Evolutionary conservation across 2,888 invertebrate species (phyloP), one percentile per base, ranked within the genome.

Genomic region (Cephus nigrinus): DNA sequence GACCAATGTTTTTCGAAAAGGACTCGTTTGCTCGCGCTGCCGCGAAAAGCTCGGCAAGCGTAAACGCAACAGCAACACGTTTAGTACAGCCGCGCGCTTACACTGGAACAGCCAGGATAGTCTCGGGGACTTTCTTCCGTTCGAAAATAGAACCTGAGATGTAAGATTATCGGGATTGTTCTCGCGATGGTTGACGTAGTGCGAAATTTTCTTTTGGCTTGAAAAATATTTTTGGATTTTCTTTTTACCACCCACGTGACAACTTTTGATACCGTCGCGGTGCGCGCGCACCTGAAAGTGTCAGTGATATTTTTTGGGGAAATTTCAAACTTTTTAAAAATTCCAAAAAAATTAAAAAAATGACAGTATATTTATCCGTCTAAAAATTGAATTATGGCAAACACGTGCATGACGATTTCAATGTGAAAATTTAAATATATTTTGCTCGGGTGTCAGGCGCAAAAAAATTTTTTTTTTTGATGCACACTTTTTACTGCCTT

Each of bases 1-100:
- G 79, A 80, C 85, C 78, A 80, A 86, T 84, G 86, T 86, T 88
- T 87, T 83, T 82, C 69, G 83, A 87, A 55, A 88, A 84, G 76
- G 75, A 76, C 12, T 79, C 74, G 76, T 78, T 74, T 74, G 76
- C 68, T 77, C 75, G 78, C 76, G 76, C 79, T 77, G 80, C 83
- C 80, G 80, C 80, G 79, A 76, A 84, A 85, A 84, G 82, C 87
- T 80, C 78, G 80, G 55, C 55, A 55, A 55, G 5, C 55, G 55
- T 55, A 55, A 55, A 55, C 55, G 55, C 55, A 55, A 23, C 55
- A 2, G 55, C 23, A 55, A 55, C 9, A 9, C 82, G 83, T 82
- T 88, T 85, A 88, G 88, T 88, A 87, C 87, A 83, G 82, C 84
- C 84, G 86, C 85, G 87, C 78, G 81, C 82, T 83, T 81, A 84